A percentile compares a stretch with the other conserved stretches of the same genome.
Conservation (phyloP, 2,888 invertebrate species). For the Brachylomia viminalis region DNA sequence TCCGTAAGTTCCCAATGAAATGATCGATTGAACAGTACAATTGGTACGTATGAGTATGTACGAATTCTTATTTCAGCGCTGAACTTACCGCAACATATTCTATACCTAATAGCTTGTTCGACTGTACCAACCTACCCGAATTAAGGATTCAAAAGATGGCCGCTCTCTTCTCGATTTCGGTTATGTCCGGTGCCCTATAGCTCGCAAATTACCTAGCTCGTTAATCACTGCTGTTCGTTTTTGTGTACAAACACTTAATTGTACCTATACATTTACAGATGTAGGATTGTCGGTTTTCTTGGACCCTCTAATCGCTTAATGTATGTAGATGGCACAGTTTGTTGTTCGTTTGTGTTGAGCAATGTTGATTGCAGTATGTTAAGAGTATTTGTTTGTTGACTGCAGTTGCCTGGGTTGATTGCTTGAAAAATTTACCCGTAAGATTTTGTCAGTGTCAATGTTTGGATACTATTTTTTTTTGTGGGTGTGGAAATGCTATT, state of each 20-base stretch:
- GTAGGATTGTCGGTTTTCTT: constrained; percentile 44
- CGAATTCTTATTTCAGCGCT: not conserved
- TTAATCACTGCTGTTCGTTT: constrained; percentile 70
- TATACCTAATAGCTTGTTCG: not conserved
- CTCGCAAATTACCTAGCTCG: constrained; percentile 73
- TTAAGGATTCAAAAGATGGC: constrained; percentile 63
- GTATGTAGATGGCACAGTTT: constrained; percentile 12
- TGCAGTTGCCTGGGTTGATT: not conserved
- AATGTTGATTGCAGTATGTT: not conserved
- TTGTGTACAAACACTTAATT: constrained; percentile 56
- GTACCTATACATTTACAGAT: constrained; percentile 26
- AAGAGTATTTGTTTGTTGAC: not conserved
- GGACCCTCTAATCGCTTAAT: constrained; percentile 52
- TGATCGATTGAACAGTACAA: not conserved
- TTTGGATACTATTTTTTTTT: not conserved
- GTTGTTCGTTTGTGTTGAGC: not conserved
- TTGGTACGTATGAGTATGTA: not conserved
- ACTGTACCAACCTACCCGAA: constrained; percentile 18
- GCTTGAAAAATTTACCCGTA: not conserved
- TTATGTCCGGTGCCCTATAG: constrained; percentile 69
- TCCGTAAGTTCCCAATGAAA: not conserved
- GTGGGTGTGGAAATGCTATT: too few relatives aligned
- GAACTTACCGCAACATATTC: not conserved
- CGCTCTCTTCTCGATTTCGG: constrained; percentile 61
- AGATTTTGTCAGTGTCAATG: not conserved